Base-by-base conservation (phyloP, 1,140 invertebrate genomes). In the Mizuhopecten yessoensis region DNA sequence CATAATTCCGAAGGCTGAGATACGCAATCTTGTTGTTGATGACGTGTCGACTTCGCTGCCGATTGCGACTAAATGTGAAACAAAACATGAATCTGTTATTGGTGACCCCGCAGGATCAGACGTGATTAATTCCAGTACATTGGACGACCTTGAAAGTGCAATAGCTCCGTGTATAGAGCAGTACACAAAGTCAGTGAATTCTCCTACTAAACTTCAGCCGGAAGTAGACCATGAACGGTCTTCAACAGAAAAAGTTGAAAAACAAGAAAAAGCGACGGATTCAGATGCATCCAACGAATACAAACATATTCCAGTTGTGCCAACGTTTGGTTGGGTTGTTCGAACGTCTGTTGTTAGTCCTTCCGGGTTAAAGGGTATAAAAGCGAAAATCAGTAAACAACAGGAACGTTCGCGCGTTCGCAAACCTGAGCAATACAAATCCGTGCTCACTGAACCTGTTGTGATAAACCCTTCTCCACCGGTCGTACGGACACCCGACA, bases 361-460 rank as follows among this genome's bases (percentile, higher is more conserved):
- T n/a, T 94, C 94, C 0, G 89, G 91, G 34, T 87, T 93, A 39
- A 93, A 92, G 42, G 92, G 93, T 3, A 90, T 94, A 13, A 92
- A 92, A 90, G 88, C 88, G 33, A 91, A 57, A 29, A 90, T 90
- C 49, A 86, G 39, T 5, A 92, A 88, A 88, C 91, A 87, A 57
- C 57, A 89, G 23, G 90, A 49, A 90, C 91, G 88, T 86, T 75
- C 90, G 23, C 87, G 88, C 33, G 75, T 36, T 29, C 90, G 91
- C 9, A 87, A 87, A 17, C 86, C 88, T 9, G 92, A 93, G 49
- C 89, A 91, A 10, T 94, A 94, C 87, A 89, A 90, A 7, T 94
- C 94, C 9, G 91, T 94, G 29, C 87, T 94, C 13, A 92, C 91
- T 34, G 89, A 91, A 34, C 94, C 94, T 23, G 75, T 94, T 23